A percentile compares a stretch with the other conserved stretches of the same genome.
These are phyloP conservation scores for Epizoanthus illoricatus DNA, from an alignment of 92 coral and sea anemone genomes.

Conservation along the genomic window DNA sequence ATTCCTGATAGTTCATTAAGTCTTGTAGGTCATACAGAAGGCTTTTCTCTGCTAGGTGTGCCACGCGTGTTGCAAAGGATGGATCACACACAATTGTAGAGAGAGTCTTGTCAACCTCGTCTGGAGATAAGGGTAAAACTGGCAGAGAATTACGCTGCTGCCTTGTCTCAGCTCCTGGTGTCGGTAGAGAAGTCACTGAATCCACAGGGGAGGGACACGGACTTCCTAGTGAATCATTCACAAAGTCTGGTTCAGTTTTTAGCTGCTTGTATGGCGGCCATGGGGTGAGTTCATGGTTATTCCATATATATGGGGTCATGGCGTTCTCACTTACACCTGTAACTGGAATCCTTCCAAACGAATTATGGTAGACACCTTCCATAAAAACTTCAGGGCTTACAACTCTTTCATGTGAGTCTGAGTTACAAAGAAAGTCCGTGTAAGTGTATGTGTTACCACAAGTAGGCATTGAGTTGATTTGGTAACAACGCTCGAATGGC, in stretches of 20 bases:
- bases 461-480: neutral
- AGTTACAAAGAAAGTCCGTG: neutral
- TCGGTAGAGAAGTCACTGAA: constrained; percentile 1
- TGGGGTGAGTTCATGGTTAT: neutral
- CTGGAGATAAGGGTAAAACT: constrained; percentile 27
- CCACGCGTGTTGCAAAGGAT: constrained; percentile 30
- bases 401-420: constrained; percentile 1
- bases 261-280: constrained; percentile 18
- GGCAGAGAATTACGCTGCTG: constrained; percentile 9
- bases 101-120: constrained; percentile 28
- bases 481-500: neutral
- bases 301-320: neutral
- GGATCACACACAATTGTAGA: constrained; percentile 39
- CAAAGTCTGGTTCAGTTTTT: constrained; percentile 15
- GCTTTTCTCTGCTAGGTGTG: constrained; percentile 15
- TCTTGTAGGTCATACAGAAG: constrained; percentile 25
- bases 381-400: neutral
- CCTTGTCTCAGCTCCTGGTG: constrained; percentile 5
- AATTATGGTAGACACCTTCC: neutral
- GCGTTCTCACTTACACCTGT: neutral
- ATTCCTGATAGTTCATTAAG: constrained; percentile 11
- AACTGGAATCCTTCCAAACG: neutral
- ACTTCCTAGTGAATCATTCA: neutral
- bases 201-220: constrained; percentile 29
- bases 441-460: neutral